Evolutionary conservation across 2,888 invertebrate species (phyloP), one percentile per base, ranked within the genome.

Genomic region (Linnaemya tessellans): DNA sequence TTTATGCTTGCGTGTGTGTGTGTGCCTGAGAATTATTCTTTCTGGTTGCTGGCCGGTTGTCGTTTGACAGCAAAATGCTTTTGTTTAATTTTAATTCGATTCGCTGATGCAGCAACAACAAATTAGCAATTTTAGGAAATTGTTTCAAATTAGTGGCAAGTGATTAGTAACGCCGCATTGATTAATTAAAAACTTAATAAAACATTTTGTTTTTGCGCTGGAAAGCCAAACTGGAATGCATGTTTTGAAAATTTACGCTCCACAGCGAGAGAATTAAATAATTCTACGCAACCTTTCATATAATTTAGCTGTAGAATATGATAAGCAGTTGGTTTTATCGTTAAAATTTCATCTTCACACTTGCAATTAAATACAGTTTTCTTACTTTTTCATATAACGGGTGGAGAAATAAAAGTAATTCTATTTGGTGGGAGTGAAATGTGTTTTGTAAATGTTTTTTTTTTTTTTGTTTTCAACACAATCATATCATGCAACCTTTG

Each of bases 141-240:
- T 89, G 90, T 89, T 87, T 90, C 90, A 90, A 90, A 90, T 90
- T 90, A 89, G 89, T 90, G 90, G 89, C 87, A 90, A 89, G 88
- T 89, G 89, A 90, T 90, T 90, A 90, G 90, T 89, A 90, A 90
- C 89, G 90, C 89, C 86, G 86, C 84, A 88, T 86, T 89, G 87
- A 87, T 84, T 82, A 82, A 80, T 71, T 84, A 81, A 81, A 81
- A 74, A 80, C 58, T 83, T 60, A 67, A 73, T 78, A 67, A 83
- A 73, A 58, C 46, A 8, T 25, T 64, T 64, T 60, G 46, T 51
- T 70, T 30, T 41, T 41, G 25, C 7, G 22, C 8, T 58, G 8
- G 22, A 80, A 41, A 49, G 15, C 18, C n/a, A 56, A 49, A 60
- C 65, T 43, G 15, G 30, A 41, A 43, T 51, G 30, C 22, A 43